Evolutionary conservation across 2,113 vertebrate species (phyloP).

Genomic region (Colaptes auratus): DNA sequence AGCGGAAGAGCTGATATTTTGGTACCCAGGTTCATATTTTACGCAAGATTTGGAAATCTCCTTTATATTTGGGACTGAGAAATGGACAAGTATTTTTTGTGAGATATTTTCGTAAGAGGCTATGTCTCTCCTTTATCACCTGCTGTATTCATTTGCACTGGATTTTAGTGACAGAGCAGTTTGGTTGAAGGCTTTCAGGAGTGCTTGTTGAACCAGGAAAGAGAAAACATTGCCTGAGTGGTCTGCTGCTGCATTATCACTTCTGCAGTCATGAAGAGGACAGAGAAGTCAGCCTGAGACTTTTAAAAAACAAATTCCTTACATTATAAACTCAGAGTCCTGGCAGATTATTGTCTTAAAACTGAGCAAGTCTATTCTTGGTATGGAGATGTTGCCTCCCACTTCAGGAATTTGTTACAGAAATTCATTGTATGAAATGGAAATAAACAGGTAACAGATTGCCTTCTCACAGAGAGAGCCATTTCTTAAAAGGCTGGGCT

Average conservation of each 20-base stretch:
- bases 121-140: neutral
- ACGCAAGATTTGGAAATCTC: neutral
- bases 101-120: neutral
- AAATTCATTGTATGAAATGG: neutral
- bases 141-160: neutral
- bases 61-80: neutral
- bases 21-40: neutral
- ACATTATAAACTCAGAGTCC: neutral
- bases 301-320: neutral
- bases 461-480: neutral
- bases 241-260: neutral
- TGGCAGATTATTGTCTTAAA: neutral
- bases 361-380: neutral
- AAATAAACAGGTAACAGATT: neutral
- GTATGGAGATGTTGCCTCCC: neutral
- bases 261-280: neutral
- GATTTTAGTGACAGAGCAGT: neutral
- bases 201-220: neutral
- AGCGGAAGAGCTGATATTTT: neutral
- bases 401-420: neutral
- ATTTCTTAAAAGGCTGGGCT: neutral
- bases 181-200: neutral
- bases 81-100: fast-evolving
- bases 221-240: neutral
- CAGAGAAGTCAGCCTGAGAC: neutral